Evolutionary conservation across 2,888 invertebrate genomes (phyloP).

Genomic region (Cabera pusaria): DNA sequence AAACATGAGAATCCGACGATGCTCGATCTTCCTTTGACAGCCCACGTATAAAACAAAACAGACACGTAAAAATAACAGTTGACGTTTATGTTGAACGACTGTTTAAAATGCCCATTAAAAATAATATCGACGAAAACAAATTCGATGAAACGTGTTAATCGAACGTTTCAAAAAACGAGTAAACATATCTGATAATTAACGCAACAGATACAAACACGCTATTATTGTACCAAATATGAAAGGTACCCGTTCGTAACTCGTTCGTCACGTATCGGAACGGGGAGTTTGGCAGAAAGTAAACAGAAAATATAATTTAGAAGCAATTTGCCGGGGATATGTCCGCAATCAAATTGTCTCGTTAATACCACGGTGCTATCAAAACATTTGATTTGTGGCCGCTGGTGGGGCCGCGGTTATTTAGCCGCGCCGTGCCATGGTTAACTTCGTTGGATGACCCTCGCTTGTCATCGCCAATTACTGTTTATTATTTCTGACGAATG

Average conservation of each 20-base stretch:
- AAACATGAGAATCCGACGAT: slow-evolving; percentile 4
- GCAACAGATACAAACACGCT: slow-evolving; percentile 68
- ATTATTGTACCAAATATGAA: slow-evolving; percentile 23
- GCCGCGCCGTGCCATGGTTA: slow-evolving; percentile 61
- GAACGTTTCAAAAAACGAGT: slow-evolving; percentile 52
- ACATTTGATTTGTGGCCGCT: slow-evolving; percentile 81
- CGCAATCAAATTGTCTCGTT: slow-evolving; percentile 84
- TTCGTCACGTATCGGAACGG: slow-evolving; percentile 69
- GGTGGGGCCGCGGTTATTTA: slow-evolving; percentile 62
- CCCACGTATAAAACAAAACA: slow-evolving; percentile 9
- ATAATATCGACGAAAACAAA: slow-evolving; percentile 27
- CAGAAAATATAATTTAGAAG: slow-evolving; percentile 84
- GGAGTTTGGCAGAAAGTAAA: slow-evolving; percentile 82
- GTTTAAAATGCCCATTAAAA: slow-evolving; percentile 27
- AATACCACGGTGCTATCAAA: slow-evolving; percentile 81
- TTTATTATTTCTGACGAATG: slow-evolving; percentile 47
- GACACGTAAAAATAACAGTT: slow-evolving; percentile 12
- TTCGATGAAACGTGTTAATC: slow-evolving; percentile 44
- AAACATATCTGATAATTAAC: slow-evolving; percentile 71
- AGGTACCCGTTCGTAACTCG: slow-evolving; percentile 43
- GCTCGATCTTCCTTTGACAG: slow-evolving; percentile 13
- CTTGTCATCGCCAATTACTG: slow-evolving; percentile 64
- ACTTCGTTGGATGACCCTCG: slow-evolving; percentile 68
- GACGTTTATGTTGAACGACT: slow-evolving; percentile 10
- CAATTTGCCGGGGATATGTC: slow-evolving; percentile 82